Evolutionary conservation across 2,888 invertebrate species (phyloP).

Genomic region (Tyria jacobaeae): DNA sequence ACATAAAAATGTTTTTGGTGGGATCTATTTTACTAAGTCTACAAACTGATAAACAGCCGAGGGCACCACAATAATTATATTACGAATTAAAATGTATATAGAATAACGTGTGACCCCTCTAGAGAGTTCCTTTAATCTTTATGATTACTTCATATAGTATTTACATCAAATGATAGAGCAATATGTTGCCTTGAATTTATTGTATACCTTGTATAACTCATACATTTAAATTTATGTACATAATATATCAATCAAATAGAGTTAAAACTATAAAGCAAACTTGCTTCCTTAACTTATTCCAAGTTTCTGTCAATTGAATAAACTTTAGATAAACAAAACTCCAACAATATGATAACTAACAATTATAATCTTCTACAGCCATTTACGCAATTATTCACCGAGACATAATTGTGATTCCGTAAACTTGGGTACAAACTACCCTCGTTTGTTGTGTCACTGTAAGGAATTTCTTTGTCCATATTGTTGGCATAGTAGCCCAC

Average conservation of each 20-base stretch:
- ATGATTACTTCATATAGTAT: no score
- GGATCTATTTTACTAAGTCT: no score
- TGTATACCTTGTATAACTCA: not conserved
- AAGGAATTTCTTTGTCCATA: conserved; percentile 48
- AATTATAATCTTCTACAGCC: conserved; percentile 20
- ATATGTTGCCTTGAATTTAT: not conserved
- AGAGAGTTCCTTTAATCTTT: no score
- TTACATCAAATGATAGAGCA: no score
- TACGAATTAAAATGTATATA: no score
- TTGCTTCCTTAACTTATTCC: conserved; percentile 1
- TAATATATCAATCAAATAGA: not conserved
- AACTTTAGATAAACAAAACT: conserved; percentile 16
- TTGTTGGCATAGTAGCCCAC: conserved; percentile 23
- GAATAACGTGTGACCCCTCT: no score
- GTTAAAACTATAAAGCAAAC: not conserved
- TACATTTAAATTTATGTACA: conserved; percentile 6
- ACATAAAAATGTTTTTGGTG: no score
- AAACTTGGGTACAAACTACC: conserved; percentile 47
- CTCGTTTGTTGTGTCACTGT: conserved; percentile 33
- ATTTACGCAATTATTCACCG: conserved; percentile 44
- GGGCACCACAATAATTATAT: no score
- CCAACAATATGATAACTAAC: conserved; percentile 11
- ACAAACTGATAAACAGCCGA: no score
- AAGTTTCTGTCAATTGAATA: conserved; percentile 19
- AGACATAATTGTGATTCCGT: conserved; percentile 50